These are phyloP conservation scores for Rafetus swinhoei DNA, from an alignment of 2,113 vertebrate genomes.

Conservation along the genomic window DNA sequence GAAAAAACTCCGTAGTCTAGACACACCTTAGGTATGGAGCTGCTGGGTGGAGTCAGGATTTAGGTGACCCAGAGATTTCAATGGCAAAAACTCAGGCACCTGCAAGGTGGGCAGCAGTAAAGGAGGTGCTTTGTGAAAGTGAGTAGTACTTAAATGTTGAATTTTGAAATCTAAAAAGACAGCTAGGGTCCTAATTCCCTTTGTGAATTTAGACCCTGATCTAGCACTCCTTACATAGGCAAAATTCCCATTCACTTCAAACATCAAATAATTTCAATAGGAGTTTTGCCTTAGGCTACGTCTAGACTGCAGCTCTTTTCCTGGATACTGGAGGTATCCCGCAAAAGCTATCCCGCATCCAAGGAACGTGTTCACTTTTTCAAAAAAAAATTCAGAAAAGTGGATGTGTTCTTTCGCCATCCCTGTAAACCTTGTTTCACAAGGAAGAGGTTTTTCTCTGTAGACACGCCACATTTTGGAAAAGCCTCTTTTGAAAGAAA, in stretches of 20 bases:
- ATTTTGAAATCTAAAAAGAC: background rate
- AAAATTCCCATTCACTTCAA: slow-evolving; percentile 36
- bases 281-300: background rate
- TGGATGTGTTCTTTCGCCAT: too few relatives aligned
- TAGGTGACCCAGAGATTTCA: background rate
- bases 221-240: background rate
- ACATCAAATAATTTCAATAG: background rate
- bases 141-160: background rate
- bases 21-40: background rate
- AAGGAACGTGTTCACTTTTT: too few relatives aligned
- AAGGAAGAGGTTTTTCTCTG: too few relatives aligned
- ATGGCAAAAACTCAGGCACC: background rate
- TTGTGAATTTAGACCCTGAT: background rate
- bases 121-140: background rate
- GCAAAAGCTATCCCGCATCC: too few relatives aligned
- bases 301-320: too few relatives aligned
- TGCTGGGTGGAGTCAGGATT: background rate
- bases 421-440: too few relatives aligned
- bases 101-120: background rate
- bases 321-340: too few relatives aligned
- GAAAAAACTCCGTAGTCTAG: too few relatives aligned
- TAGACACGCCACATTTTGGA: too few relatives aligned
- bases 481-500: too few relatives aligned
- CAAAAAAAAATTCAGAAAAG: too few relatives aligned
- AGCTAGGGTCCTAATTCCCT: background rate